Evolutionary conservation across 2,797 vertebrate genomes (phyloP).

Genomic region (Selene dorsalis): DNA sequence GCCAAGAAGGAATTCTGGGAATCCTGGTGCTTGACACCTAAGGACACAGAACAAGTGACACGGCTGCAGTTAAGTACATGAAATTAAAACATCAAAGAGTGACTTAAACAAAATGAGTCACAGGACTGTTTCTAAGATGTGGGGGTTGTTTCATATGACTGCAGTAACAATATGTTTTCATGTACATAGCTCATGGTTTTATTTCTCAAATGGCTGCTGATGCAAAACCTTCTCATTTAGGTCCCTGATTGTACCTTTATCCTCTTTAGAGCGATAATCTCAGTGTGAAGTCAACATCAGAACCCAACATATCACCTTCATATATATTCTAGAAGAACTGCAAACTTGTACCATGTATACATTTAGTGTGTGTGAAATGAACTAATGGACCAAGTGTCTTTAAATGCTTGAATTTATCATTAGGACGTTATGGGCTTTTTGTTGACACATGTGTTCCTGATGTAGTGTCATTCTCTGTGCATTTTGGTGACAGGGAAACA

Average conservation of each 20-base stretch:
- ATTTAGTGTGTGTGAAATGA: not conserved
- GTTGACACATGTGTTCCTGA: not conserved
- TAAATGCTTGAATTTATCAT: not conserved
- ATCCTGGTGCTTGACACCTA: conserved; percentile 98
- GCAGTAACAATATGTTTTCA: conserved; percentile 52
- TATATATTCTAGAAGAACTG: not conserved
- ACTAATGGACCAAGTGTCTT: not conserved
- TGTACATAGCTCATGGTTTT: conserved; percentile 27
- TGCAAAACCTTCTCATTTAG: conserved; percentile 24
- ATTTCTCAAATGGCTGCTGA: conserved; percentile 32
- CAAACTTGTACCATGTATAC: not conserved
- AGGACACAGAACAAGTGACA: conserved; percentile 72
- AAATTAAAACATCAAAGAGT: conserved; percentile 64
- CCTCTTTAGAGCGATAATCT: conserved; percentile 40
- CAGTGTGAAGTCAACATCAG: not conserved
- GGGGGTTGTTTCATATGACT: conserved; percentile 39
- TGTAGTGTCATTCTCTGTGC: not conserved
- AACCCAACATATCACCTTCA: not conserved
- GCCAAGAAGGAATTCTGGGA: conserved; percentile 99
- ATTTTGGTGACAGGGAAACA: not conserved
- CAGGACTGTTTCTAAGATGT: conserved; percentile 44
- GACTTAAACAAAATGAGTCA: conserved; percentile 66
- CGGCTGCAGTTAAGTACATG: conserved; percentile 22
- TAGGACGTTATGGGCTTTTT: not conserved
- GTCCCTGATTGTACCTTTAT: not conserved